These are phyloP conservation scores for Falco columbarius DNA, from an alignment of 2,797 vertebrate genomes.

Conservation along the genomic window DNA sequence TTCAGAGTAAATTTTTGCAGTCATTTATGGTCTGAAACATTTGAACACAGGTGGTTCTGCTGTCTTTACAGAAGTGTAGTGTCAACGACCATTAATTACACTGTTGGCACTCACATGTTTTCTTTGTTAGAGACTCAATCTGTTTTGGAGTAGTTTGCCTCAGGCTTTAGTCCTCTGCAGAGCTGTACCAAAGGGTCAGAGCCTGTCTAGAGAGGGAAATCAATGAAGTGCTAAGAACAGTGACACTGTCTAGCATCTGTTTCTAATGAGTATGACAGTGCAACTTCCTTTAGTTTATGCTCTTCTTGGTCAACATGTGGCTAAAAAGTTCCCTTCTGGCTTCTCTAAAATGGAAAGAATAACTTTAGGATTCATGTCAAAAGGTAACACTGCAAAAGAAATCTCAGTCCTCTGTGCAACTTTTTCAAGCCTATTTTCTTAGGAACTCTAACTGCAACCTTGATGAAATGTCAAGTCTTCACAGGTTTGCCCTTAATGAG, in stretches of 20 bases:
- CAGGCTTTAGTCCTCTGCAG: neutral
- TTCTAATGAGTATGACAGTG: neutral
- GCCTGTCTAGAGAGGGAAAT: neutral
- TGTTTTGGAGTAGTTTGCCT: neutral
- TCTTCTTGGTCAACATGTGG: neutral
- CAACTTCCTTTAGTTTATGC: neutral
- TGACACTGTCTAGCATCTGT: neutral
- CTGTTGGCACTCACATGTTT: neutral
- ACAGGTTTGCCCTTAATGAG: constrained; percentile 48
- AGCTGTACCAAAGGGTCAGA: neutral
- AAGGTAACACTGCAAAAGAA: constrained; percentile 5
- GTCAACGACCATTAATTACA: neutral
- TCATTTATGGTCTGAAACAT: neutral
- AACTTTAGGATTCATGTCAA: neutral
- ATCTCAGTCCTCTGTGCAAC: neutral
- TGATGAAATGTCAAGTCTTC: constrained; percentile 44
- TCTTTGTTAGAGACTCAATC: neutral
- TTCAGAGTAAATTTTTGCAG: neutral
- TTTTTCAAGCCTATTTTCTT: constrained; percentile 32
- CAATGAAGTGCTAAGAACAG: neutral
- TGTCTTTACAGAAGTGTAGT: neutral
- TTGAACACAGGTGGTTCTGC: neutral
- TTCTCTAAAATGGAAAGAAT: neutral
- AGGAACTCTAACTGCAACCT: neutral
- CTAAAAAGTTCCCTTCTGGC: neutral